Conservation (phyloP, 2,888 invertebrate genomes). For the Meloe dianella region DNA sequence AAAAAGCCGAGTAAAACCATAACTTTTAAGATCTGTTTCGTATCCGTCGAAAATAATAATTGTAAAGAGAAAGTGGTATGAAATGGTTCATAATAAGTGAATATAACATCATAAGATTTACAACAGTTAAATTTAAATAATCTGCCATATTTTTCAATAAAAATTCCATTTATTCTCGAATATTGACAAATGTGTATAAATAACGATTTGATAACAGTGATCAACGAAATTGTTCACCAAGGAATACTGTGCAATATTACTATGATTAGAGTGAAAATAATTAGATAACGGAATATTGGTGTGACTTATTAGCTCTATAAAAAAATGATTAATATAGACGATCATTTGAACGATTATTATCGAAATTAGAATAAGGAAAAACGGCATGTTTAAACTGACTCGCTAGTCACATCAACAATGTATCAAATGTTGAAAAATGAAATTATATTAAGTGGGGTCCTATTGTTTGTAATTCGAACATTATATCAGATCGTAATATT, state of each 20-base stretch:
- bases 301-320: conserved; percentile 4
- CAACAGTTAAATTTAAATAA: background rate
- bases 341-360: background rate
- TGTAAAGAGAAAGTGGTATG: conserved; percentile 8
- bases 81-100: background rate
- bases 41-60: background rate
- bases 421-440: background rate
- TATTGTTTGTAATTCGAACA: background rate
- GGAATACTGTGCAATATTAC: background rate
- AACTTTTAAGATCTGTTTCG: background rate
- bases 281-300: conserved; percentile 8
- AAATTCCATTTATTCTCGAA: background rate
- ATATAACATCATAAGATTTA: background rate
- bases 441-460: background rate
- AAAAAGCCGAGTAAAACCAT: background rate
- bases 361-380: background rate
- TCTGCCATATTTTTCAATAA: background rate
- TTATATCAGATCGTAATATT: background rate
- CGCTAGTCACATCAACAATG: background rate
- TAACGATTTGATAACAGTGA: conserved; percentile 8
- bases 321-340: background rate
- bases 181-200: background rate
- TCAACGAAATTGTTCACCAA: background rate
- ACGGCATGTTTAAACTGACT: background rate
- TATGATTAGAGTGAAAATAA: conserved; percentile 1